A percentile compares a stretch with the other conserved stretches of the same genome.
phyloP scores from a whole-genome alignment of 2,113 vertebrate species.

The Cottus gobio region DNA sequence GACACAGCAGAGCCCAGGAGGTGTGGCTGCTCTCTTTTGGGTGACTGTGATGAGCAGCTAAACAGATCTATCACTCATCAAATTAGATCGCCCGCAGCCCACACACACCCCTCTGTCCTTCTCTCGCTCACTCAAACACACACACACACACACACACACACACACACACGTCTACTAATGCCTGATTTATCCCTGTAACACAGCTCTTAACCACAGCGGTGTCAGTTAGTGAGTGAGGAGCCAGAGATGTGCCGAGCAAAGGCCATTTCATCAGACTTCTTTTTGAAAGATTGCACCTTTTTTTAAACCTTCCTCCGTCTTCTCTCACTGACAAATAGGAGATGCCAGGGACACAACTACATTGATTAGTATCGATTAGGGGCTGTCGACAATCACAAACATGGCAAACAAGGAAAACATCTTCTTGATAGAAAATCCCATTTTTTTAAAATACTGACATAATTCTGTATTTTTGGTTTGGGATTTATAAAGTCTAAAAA shows the following conservation, averaged over 20 bases:
- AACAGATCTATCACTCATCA: slow-evolving; percentile 71
- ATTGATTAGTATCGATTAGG: slow-evolving; percentile 59
- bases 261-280: slow-evolving; percentile 71
- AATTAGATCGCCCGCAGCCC: slow-evolving; percentile 49
- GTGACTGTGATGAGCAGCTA: slow-evolving; percentile 64
- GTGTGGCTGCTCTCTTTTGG: slow-evolving; percentile 63
- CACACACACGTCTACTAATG: slow-evolving; percentile 38
- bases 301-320: slow-evolving; percentile 36
- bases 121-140: background rate
- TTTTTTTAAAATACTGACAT: slow-evolving; percentile 12
- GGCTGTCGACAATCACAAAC: slow-evolving; percentile 33
- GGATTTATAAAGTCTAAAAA: slow-evolving; percentile 24
- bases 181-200: slow-evolving; percentile 67
- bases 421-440: slow-evolving; percentile 12
- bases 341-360: slow-evolving; percentile 51
- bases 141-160: slow-evolving; percentile 26
- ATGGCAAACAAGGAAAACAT: slow-evolving; percentile 15
- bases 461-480: background rate
- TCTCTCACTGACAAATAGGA: slow-evolving; percentile 53
- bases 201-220: slow-evolving; percentile 59
- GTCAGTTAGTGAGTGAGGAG: slow-evolving; percentile 59
- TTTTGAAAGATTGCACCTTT: slow-evolving; percentile 68
- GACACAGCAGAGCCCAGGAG: slow-evolving; percentile 57
- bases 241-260: slow-evolving; percentile 58
- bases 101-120: slow-evolving; percentile 12